Base-by-base conservation (phyloP, 2,888 invertebrate species). In the Cephonodes hylas region DNA sequence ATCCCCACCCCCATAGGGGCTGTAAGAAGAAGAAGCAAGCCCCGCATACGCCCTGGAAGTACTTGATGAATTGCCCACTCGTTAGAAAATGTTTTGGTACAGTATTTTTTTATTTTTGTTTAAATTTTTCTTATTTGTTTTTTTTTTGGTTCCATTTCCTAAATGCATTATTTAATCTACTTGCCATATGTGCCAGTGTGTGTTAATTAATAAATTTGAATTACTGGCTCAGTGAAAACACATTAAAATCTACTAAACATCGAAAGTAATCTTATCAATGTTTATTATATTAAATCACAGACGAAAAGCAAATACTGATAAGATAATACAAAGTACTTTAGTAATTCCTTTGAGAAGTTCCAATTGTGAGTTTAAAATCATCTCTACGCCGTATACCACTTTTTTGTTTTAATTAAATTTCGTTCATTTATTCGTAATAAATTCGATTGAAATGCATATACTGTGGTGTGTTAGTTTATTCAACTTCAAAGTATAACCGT, bases 1-100 rank as follows among this genome's bases (percentile, higher is more conserved):
- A 85, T 74, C 80, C 83, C 74, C 80, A 79, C 75, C 84, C 88
- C 62, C 88, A 88, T 81, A 91, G 89, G 79, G 87, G 89, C 78
- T 84, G 86, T 79, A 91, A 89, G 85, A 92, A 89, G 89, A 93
- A 92, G 88, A 93, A 93, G 81, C 86, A 85, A 66, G 86, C 90
- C 68, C 88, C 89, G 68, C 91, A 92, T 77, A 91, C 93, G 74
- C 93, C 93, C 82, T 93, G 93, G 93, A 93, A 93, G 82, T 93
- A 93, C 91, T 93, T 93, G 92, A 93, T 93, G 93, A 93, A 91
- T 93, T 93, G 93, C 90, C 93, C 93, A 91, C 93, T 93, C 84
- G 91, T 93, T 92, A 93, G 93, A 79, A 93, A 93, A 93, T 93
- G 93, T 86, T 93, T 93, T 85, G 93, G 93, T 93, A 93, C 76